phyloP scores from a whole-genome alignment of 2,797 vertebrate genomes.

The Pseudocheirus occidentalis region DNA sequence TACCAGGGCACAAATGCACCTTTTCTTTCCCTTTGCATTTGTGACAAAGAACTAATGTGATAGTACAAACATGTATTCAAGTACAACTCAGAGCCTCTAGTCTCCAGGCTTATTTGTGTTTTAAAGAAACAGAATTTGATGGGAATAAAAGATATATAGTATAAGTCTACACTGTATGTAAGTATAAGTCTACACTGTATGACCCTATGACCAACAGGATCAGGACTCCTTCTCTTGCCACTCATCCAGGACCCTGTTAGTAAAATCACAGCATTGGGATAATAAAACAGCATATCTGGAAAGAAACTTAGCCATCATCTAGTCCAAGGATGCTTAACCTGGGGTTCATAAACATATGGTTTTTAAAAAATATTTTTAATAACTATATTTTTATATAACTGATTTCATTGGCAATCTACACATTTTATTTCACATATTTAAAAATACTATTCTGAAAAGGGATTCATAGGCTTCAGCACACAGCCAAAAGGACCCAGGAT shows the following conservation, averaged over 20 bases:
- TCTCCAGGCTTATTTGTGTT: not conserved
- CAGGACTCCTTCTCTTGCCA: not conserved
- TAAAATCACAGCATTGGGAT: not conserved
- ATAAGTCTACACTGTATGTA: not conserved
- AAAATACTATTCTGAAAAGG: not conserved
- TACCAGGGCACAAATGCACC: not conserved
- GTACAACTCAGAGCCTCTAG: not conserved
- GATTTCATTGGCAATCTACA: not conserved
- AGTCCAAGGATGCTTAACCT: not conserved
- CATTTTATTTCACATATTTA: not conserved
- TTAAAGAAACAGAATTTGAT: slow-evolving; percentile 29
- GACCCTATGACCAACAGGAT: not conserved
- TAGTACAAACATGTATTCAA: slow-evolving; percentile 8
- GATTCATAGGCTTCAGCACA: not conserved
- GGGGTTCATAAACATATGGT: not conserved
- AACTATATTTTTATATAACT: not conserved
- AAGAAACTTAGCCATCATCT: not conserved
- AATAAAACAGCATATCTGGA: slow-evolving; percentile 8
- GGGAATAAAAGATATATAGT: slow-evolving; percentile 35
- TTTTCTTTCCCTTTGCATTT: slow-evolving; percentile 16
- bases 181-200: not conserved
- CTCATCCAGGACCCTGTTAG: not conserved
- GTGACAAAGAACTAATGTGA: slow-evolving; percentile 28
- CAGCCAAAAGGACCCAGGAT: not conserved
- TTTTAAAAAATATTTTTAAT: not conserved